Percentiles rank a stretch among this genome's conserved stretches.
phyloP scores from a whole-genome alignment of 2,888 invertebrate genomes.

The Gasteruption jaculator region DNA sequence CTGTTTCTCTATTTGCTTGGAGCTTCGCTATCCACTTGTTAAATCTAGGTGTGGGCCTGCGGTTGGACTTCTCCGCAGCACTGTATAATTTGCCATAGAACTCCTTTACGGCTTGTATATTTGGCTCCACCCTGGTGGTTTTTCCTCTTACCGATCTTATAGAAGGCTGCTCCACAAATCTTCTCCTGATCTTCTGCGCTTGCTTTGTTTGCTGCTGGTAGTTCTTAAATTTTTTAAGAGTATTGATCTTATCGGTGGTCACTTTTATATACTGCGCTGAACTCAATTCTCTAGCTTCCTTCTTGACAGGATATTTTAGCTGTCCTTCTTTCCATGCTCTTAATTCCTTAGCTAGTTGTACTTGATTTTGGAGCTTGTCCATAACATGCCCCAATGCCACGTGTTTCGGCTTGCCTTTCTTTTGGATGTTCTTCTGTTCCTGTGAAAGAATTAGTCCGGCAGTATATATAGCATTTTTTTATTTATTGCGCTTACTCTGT shows the following conservation, averaged over 20 bases:
- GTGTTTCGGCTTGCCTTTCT: conserved; percentile 3
- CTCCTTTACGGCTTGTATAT: too few relatives aligned
- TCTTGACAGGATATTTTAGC: background rate
- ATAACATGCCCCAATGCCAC: conserved; percentile 1
- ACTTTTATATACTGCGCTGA: conserved; percentile 6
- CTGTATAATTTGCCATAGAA: conserved; percentile 5
- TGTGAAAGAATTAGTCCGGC: background rate
- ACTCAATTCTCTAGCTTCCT: conserved; percentile 2
- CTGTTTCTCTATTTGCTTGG: background rate
- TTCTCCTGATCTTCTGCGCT: too few relatives aligned
- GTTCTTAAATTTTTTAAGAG: too few relatives aligned
- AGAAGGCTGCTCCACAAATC: too few relatives aligned
- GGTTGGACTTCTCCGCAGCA: background rate
- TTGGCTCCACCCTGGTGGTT: too few relatives aligned
- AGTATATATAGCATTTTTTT: conserved; percentile 9
- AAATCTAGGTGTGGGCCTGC: conserved; percentile 1
- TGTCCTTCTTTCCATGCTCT: background rate
- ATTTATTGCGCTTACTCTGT: background rate
- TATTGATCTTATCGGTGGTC: background rate
- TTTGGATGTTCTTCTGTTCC: background rate
- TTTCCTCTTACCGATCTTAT: too few relatives aligned
- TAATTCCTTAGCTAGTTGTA: background rate
- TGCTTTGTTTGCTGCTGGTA: too few relatives aligned
- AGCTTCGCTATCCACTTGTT: conserved; percentile 9
- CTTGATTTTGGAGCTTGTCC: background rate